Conservation (phyloP, 2,888 invertebrate genomes). For the Hymenopus coronatus region DNA sequence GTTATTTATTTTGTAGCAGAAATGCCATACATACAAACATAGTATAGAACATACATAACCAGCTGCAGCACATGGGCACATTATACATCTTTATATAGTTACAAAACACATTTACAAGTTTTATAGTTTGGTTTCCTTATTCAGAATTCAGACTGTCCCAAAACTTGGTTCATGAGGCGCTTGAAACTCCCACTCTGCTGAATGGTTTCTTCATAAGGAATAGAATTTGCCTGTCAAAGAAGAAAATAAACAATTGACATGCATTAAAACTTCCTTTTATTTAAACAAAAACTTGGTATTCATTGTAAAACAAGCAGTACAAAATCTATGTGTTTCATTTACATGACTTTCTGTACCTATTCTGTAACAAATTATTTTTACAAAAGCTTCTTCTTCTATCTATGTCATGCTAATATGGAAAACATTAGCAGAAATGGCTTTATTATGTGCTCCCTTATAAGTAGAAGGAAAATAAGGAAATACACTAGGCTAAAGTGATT, state of each 20-base stretch:
- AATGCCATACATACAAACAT: background rate
- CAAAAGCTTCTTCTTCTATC: too few species aligned
- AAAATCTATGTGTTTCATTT: too few species aligned
- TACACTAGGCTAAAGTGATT: too few species aligned
- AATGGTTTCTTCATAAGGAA: constrained; percentile 74
- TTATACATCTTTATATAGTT: background rate
- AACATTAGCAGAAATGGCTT: too few species aligned
- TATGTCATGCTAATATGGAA: too few species aligned
- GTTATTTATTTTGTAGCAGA: background rate
- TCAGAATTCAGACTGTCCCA: constrained; percentile 57
- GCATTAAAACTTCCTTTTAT: background rate
- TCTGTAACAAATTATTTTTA: too few species aligned
- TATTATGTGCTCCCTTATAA: too few species aligned
- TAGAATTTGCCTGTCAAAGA: constrained; percentile 61
- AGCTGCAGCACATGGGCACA: background rate
- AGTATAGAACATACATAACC: background rate
- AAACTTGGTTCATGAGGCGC: constrained; percentile 86
- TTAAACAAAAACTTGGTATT: too few species aligned
- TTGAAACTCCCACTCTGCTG: constrained; percentile 91
- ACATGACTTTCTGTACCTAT: too few species aligned
- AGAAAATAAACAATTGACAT: background rate
- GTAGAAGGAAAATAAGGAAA: too few species aligned
- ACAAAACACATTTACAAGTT: background rate
- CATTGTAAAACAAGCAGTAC: too few species aligned
- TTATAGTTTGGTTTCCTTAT: background rate